Evolutionary conservation across 1,140 invertebrate genomes (phyloP), one percentile per base, ranked within the genome.

Genomic region (Trachelipus rathkii): DNA sequence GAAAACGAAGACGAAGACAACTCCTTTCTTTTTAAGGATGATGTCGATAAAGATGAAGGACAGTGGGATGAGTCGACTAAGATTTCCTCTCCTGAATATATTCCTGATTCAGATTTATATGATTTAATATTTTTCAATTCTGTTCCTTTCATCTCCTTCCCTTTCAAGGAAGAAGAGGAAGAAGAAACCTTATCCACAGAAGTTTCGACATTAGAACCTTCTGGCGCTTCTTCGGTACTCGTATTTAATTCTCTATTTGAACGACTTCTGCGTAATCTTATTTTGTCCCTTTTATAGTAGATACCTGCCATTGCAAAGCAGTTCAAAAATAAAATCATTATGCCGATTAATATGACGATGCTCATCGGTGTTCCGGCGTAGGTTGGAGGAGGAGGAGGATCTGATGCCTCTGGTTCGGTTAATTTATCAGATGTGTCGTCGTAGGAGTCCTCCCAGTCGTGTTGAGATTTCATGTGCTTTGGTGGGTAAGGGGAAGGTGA

Each of bases 271-370:
- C 50, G 2, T 4, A 19, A 60, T 13, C 86, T 86, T 60, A 88
- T 82, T 83, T 88, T 89, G 78, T 89, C 87, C 79, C 90, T 89
- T 83, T 92, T 92, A 78, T 91, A 91, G 83, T 92, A 94, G n/a
- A 95, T 86, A 60, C 89, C 89, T 6, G 89, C 86, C 81, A 93
- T 93, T 10, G 91, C 88, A 44, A 90, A 88, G 2, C 95, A 84
- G 84, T 96, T 97, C 13, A 95, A 85, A n/a, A 93, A 85, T 0
- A 97, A 85, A 82, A 97, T 92, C 24, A 91, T 85, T 50, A 92
- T 87, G 19, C 91, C 92, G 24, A 95, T 88, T 0, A 91, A 89
- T 13, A 95, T 90, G 67, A 94, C 88, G 68, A 95, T 86, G 72
- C 89, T 89, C 68, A 92, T 85, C 2, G 90, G 80, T 0, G 80